Evolutionary conservation across 2,797 vertebrate genomes (phyloP).

Genomic region (Columba guinea): DNA sequence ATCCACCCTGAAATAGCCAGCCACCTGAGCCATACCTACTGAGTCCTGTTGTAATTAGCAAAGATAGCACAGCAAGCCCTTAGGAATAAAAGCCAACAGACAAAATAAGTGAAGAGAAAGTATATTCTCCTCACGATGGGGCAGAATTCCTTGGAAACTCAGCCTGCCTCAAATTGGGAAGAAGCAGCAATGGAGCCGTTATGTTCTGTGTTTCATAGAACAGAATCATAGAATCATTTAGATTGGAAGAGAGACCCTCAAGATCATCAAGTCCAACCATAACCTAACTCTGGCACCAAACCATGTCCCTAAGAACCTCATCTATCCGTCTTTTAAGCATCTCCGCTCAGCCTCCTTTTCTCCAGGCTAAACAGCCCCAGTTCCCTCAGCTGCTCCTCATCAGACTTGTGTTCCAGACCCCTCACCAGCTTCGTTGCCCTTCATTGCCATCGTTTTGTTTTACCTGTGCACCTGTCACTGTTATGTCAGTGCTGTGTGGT

Average conservation of each 20-base stretch:
- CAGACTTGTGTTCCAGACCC: too few relatives aligned
- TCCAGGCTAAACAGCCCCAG: too few relatives aligned
- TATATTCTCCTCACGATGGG: background rate
- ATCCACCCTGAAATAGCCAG: background rate
- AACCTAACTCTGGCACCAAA: too few relatives aligned
- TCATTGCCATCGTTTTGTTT: background rate
- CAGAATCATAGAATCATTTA: too few relatives aligned
- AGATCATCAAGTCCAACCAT: too few relatives aligned
- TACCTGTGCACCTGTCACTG: background rate
- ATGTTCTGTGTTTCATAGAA: background rate
- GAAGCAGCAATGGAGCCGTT: background rate
- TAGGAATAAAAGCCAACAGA: background rate
- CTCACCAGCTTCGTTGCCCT: too few relatives aligned
- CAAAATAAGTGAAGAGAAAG: background rate
- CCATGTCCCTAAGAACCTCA: too few relatives aligned
- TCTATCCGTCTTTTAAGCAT: too few relatives aligned
- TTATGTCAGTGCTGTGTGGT: background rate
- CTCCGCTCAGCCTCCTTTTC: too few relatives aligned
- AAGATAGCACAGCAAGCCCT: background rate
- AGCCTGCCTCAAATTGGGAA: background rate
- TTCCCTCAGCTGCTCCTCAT: too few relatives aligned
- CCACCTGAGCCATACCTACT: background rate
- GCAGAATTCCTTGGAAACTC: background rate
- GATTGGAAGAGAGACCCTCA: too few relatives aligned
- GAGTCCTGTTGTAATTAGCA: background rate